Conservation (phyloP, 2,888 invertebrate genomes). For the Harpagoxenus sublaevis region DNA sequence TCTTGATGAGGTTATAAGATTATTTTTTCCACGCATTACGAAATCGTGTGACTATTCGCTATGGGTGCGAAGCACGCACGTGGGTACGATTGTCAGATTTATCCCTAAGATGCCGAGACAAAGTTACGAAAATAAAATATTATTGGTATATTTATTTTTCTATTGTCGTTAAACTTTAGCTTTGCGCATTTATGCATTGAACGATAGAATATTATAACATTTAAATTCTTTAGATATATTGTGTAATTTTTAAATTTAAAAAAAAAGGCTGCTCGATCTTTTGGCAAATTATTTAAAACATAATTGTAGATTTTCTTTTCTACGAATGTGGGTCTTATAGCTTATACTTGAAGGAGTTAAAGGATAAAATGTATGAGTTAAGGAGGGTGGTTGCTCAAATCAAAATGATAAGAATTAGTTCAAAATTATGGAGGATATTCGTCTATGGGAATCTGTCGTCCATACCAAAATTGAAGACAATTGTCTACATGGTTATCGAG, state of each 20-base stretch:
- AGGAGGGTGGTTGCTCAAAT: no score
- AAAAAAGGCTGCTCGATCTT: background rate
- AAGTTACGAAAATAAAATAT: background rate
- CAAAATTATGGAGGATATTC: no score
- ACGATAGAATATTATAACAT: background rate
- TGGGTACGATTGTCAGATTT: background rate
- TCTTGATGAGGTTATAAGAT: conserved; percentile 2
- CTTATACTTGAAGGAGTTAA: background rate
- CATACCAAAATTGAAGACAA: no score
- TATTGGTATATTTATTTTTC: background rate
- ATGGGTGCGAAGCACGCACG: background rate
- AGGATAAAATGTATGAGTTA: background rate
- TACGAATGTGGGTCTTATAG: background rate
- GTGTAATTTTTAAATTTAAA: background rate
- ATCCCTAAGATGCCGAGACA: background rate
- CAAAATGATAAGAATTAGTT: no score
- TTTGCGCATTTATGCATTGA: background rate
- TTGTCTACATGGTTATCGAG: no score
- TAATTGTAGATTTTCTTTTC: background rate
- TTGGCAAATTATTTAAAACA: background rate
- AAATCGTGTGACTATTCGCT: background rate
- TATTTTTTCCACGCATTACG: conserved; percentile 14
- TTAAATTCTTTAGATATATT: background rate
- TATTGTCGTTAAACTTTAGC: background rate
- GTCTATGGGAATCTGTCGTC: no score